phyloP scores from a whole-genome alignment of 2,888 invertebrate species.

The Torymus auratus region DNA sequence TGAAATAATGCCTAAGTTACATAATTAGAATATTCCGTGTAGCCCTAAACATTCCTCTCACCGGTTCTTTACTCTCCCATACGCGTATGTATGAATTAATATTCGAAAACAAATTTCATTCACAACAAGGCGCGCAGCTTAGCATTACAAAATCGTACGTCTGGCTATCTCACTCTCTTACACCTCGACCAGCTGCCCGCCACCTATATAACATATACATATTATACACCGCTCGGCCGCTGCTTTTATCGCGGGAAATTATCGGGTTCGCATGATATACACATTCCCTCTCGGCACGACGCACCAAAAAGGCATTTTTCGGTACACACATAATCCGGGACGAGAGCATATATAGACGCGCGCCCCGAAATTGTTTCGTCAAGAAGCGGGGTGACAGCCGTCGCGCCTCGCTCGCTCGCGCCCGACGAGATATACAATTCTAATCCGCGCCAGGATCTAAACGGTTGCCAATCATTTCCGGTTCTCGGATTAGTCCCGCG shows the following conservation, averaged over 20 bases:
- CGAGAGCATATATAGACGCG: not conserved
- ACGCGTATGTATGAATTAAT: too few relatives aligned
- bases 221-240: not conserved
- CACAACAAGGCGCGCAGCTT: not conserved
- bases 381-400: constrained; percentile 50
- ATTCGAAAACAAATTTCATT: too few relatives aligned
- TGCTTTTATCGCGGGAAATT: constrained; percentile 34
- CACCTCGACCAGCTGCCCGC: not conserved
- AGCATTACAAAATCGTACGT: not conserved
- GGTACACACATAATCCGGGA: constrained; percentile 27
- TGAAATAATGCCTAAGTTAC: too few relatives aligned
- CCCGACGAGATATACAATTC: constrained; percentile 64
- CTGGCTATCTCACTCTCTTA: too few relatives aligned
- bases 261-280: not conserved
- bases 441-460: constrained; percentile 73
- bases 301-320: constrained; percentile 17
- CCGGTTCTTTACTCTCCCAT: too few relatives aligned
- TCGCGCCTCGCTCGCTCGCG: constrained; percentile 47
- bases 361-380: constrained; percentile 69
- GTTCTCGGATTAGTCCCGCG: constrained; percentile 74
- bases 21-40: too few relatives aligned
- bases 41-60: too few relatives aligned
- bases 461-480: constrained; percentile 78
- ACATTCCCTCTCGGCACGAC: not conserved
- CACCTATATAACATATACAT: not conserved